phyloP scores from a whole-genome alignment of 2,797 vertebrate species.

The Parauchenoglanis punctatus region DNA sequence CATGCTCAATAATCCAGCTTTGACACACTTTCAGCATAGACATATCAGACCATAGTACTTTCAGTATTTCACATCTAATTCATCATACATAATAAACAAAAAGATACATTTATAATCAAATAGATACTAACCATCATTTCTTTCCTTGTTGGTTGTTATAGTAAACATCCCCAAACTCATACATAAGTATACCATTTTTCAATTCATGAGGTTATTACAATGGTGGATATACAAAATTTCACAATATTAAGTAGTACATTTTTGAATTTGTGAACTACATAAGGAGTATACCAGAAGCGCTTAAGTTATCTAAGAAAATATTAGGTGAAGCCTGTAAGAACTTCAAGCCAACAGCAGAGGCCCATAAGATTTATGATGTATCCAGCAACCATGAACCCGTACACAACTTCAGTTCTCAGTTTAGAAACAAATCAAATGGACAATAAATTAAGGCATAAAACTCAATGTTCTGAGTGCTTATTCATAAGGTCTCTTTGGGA shows the following conservation, averaged over 20 bases:
- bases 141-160: background rate
- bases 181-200: background rate
- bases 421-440: constrained; percentile 57
- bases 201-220: background rate
- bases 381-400: constrained; percentile 36
- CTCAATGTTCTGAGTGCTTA: constrained; percentile 35
- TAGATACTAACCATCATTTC: too few species aligned
- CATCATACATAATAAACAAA: background rate
- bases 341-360: constrained; percentile 7
- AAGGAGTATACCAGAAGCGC: background rate
- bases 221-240: background rate
- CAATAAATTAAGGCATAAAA: constrained; percentile 58
- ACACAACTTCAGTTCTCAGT: constrained; percentile 43
- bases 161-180: background rate
- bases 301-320: constrained; percentile 16
- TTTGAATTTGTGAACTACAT: background rate
- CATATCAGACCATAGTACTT: background rate
- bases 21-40: background rate
- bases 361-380: constrained; percentile 44
- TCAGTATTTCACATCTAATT: background rate
- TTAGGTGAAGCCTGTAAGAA: background rate
- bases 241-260: background rate
- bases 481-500: constrained; percentile 42
- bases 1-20: background rate
- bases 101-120: background rate